These are phyloP conservation scores for Strigamia transsilvanica DNA, from an alignment of 2,888 invertebrate genomes.

Conservation along the genomic window DNA sequence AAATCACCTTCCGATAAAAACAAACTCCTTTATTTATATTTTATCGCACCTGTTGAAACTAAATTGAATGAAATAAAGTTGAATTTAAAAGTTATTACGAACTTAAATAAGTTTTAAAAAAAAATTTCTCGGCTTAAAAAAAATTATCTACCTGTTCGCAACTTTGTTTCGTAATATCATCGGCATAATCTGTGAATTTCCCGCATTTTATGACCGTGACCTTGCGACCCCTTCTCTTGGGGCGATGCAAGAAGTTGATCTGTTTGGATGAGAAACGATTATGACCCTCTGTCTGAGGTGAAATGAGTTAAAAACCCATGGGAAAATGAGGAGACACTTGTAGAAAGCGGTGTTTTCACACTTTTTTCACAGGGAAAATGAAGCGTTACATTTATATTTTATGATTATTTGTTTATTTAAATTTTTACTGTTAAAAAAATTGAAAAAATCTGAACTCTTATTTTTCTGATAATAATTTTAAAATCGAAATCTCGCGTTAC, in stretches of 20 bases:
- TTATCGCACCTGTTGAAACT: conserved; percentile 13
- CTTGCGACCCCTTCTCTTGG: conserved; percentile 21
- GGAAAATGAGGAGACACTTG: neutral
- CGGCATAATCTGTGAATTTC: neutral
- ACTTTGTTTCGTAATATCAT: neutral
- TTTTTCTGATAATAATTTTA: neutral
- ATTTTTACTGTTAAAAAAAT: neutral
- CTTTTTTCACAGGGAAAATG: too few species aligned
- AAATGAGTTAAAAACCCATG: neutral
- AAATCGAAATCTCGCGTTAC: neutral
- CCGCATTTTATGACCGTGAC: conserved; percentile 20
- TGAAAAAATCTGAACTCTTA: neutral
- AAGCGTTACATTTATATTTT: too few species aligned
- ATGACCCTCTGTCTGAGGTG: conserved; percentile 3
- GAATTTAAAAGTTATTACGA: neutral
- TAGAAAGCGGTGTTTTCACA: neutral
- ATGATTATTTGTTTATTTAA: neutral
- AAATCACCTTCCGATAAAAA: neutral
- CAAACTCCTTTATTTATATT: neutral
- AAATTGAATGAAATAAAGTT: conserved; percentile 15
- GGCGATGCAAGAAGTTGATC: conserved; percentile 16
- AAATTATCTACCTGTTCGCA: neutral
- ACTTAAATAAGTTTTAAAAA: neutral
- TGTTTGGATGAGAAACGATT: conserved; percentile 21
- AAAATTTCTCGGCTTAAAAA: neutral